Evolutionary conservation across 2,888 invertebrate species (phyloP), one percentile per base, ranked within the genome.

Genomic region (Xestia xanthographa): DNA sequence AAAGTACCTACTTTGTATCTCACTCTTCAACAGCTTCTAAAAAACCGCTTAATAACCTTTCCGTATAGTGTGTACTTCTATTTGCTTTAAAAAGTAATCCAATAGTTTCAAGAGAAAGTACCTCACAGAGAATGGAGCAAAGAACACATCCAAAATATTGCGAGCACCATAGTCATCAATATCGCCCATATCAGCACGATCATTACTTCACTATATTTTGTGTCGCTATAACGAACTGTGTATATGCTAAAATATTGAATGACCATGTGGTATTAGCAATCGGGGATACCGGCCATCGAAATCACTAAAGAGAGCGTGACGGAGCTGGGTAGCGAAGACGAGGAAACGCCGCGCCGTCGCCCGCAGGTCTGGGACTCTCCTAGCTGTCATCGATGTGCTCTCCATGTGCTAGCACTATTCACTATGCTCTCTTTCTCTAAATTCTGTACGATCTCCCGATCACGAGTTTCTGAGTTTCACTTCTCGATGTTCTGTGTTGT

Each of bases 291-390:
- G 92, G 97, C 97, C 94, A 97, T 97, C 95, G 98, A 98, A 97
- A 98, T 98, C 95, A 98, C 98, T 93, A 98, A 98, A 97, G 98
- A 98, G 93, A 94, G 94, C 87, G 95, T 93, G 86, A 97, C 97
- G 93, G 98, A 98, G 94, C 97, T 97, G 96, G 97, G 97, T 95
- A 97, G 97, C 93, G 98, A 98, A 93, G 98, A 98, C 89, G 96
- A 97, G 92, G 95, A 96, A 88, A 91, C 94, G 84, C 90, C 94
- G 92, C 94, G 93, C 86, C 95, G 94, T 91, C 95, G 95, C 89
- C 93, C 94, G 92, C 96, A 97, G 96, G 96, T 96, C 96, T 96
- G 96, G 94, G 96, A 93, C 94, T 94, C 94, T 95, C 93, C 94
- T 94, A 93, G 91, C 94, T 95, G 95, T 93, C 95, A 94, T 95